A percentile compares a stretch with the other conserved stretches of the same genome.
Conservation (phyloP, 2,113 vertebrate genomes). For the Elephas maximus region DNA sequence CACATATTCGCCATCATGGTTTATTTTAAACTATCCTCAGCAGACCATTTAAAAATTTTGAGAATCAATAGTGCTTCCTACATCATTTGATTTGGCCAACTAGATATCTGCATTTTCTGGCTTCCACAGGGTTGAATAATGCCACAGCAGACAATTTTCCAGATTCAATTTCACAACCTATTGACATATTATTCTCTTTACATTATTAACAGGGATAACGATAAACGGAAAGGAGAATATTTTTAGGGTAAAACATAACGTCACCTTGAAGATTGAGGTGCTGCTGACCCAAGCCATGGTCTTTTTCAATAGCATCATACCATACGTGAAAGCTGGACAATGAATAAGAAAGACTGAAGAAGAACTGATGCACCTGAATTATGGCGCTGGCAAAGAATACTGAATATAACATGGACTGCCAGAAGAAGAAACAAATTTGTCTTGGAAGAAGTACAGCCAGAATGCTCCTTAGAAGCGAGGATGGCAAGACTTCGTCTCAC, state of each 20-base stretch:
- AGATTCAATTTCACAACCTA: not conserved
- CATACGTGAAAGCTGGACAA: too few relatives aligned
- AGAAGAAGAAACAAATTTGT: too few relatives aligned
- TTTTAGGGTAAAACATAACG: slow-evolving; percentile 44
- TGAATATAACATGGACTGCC: too few relatives aligned
- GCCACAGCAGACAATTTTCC: not conserved
- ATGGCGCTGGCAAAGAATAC: too few relatives aligned
- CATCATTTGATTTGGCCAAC: not conserved
- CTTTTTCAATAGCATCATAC: too few relatives aligned
- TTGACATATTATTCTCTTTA: not conserved
- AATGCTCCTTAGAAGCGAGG: too few relatives aligned
- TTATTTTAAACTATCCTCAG: slow-evolving; percentile 43
- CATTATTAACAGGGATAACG: slow-evolving; percentile 19
- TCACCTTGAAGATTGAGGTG: not conserved
- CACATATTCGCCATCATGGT: not conserved
- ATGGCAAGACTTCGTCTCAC: too few relatives aligned
- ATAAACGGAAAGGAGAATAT: slow-evolving; percentile 10
- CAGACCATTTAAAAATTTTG: not conserved
- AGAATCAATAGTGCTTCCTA: not conserved
- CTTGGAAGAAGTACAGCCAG: too few relatives aligned
- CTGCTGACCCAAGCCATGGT: too few relatives aligned
- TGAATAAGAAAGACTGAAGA: too few relatives aligned
- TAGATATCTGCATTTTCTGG: not conserved
- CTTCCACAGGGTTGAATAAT: not conserved
- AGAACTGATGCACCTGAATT: too few relatives aligned